phyloP scores from a whole-genome alignment of 1,140 invertebrate species.

The Lasioglossum albipes region DNA sequence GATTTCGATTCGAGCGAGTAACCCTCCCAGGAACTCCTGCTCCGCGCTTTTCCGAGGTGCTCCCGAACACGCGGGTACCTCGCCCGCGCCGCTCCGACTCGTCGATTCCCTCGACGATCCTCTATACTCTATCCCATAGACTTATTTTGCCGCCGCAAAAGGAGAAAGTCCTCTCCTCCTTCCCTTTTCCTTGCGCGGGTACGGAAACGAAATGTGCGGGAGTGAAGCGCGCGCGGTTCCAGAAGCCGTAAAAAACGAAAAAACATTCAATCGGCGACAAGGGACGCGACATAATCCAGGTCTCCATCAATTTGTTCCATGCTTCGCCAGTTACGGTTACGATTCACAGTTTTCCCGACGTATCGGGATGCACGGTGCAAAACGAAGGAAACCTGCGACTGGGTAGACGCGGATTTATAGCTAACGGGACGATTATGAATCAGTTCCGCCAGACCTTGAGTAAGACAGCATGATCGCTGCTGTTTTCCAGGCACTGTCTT shows the following conservation, averaged over 20 bases:
- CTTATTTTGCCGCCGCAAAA: not conserved
- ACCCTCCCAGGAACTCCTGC: not conserved
- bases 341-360: slow-evolving; percentile 8
- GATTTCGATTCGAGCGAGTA: slow-evolving; percentile 18
- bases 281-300: slow-evolving; percentile 19
- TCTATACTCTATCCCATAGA: not conserved
- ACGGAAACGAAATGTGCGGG: too few relatives aligned
- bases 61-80: not conserved
- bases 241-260: not conserved
- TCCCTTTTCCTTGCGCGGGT: too few relatives aligned
- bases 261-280: slow-evolving; percentile 30
- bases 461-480: too few relatives aligned
- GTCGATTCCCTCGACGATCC: slow-evolving; percentile 8
- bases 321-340: slow-evolving; percentile 36
- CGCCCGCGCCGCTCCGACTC: not conserved
- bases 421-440: too few relatives aligned
- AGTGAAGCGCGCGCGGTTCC: too few relatives aligned
- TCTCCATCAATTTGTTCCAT: slow-evolving; percentile 42
- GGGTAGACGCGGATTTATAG: too few relatives aligned
- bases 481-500: too few relatives aligned
- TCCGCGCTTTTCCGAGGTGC: not conserved
- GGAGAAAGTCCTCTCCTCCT: not conserved
- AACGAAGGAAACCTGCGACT: too few relatives aligned
- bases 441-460: too few relatives aligned
- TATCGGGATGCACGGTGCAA: not conserved